These are phyloP conservation scores for Campylomormyrus tamandua DNA, from an alignment of 2,113 vertebrate genomes.

Conservation along the genomic window DNA sequence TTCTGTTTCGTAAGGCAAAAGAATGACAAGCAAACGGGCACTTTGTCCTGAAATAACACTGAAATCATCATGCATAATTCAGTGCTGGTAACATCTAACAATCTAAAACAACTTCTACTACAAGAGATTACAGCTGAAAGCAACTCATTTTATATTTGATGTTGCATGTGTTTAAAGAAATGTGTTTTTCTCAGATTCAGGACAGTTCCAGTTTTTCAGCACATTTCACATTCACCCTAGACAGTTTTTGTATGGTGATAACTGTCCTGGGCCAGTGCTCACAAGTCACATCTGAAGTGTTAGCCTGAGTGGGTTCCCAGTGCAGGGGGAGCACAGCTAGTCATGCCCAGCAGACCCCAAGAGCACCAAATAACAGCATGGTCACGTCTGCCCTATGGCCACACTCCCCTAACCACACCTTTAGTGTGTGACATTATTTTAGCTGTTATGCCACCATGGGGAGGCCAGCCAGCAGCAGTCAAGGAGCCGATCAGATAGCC, in stretches of 20 bases:
- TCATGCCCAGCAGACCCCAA: not conserved
- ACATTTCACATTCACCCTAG: not conserved
- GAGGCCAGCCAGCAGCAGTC: not conserved
- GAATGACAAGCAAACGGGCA: not conserved
- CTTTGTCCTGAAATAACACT: not conserved
- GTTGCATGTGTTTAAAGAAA: not conserved
- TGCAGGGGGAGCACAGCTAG: not conserved
- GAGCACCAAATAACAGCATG: not conserved
- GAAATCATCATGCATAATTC: not conserved
- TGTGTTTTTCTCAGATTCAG: not conserved
- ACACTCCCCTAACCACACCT: not conserved
- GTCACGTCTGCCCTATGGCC: not conserved
- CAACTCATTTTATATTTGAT: not conserved
- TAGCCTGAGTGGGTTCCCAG: not conserved
- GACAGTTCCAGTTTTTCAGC: not conserved
- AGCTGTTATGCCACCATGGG: not conserved
- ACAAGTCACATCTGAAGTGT: not conserved
- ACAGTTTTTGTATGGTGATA: not conserved
- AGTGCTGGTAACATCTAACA: not conserved
- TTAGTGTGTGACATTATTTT: not conserved
- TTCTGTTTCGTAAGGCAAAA: not conserved
- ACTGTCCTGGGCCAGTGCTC: not conserved
- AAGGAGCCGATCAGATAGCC: conserved; percentile 22
- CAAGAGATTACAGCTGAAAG: not conserved
- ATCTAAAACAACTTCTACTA: not conserved